Evolutionary conservation across 23 tunicate genomes (phyloP), one percentile per base, ranked within the genome.

Genomic region (Aplidium turbinatum): DNA sequence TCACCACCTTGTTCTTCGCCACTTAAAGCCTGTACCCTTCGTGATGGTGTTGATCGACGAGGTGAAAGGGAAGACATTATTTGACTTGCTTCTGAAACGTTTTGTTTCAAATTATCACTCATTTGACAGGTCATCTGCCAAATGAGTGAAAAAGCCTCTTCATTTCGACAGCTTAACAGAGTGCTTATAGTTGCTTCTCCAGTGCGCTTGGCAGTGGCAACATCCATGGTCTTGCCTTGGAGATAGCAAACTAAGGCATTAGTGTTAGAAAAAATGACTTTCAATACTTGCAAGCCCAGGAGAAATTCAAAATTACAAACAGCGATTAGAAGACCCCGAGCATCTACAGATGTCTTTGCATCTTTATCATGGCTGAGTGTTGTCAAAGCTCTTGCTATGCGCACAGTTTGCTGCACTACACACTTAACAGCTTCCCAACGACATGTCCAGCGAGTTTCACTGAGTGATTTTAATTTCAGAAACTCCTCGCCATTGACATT

Each of bases 401-500:
- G 67, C 6, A 23, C 9, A 23, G 31, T 4, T 30, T 60, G 67
- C 22, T 38, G 36, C n/a, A 29, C 67, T 4, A 60, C 67, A 60
- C 38, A 60, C 31, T 60, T 60, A 16, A 60, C 67, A 29, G 67
- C 67, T 38, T 60, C 67, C 67, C 67, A 60, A 27, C 67, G 35
- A 38, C 67, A 60, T 27, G 35, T 19, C 67, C 67, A 60, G 11
- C 67, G 30, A 16, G 67, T 60, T 60, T 25, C 24, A 38, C 67
- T 60, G 38, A 60, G 6, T 60, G 67, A 60, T 60, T 60, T 60
- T 16, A 60, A 30, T 60, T 60, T 60, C 3, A 26, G 6, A 60
- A 27, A 60, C 9, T 36, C n/a, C 67, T 60, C 67, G 36, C 9
- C 38, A 5, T 60, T 38, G 13, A 60, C 6, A 60, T 60, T 60